Conservation (phyloP, 2,797 vertebrate species). For the Malurus leucopterus region DNA sequence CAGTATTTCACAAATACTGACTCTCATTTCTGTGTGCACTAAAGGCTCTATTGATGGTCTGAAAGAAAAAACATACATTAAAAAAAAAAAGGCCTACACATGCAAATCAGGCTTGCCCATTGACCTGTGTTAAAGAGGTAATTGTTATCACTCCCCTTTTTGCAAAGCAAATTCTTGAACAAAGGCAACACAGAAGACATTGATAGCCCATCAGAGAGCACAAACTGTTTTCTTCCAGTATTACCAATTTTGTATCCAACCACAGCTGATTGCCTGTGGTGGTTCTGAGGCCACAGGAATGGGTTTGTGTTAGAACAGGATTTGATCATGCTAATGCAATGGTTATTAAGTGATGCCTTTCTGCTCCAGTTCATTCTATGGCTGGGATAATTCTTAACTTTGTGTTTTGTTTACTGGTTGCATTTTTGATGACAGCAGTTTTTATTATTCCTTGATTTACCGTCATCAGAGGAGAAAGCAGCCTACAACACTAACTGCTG, state of each 20-base stretch:
- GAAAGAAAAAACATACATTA: not conserved
- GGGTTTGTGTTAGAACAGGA: not conserved
- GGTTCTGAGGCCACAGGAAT: slow-evolving; percentile 2
- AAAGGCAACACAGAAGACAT: not conserved
- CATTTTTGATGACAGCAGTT: not conserved
- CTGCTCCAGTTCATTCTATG: not conserved
- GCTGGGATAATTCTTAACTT: not conserved
- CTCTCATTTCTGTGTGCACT: not conserved
- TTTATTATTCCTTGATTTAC: slow-evolving; percentile 6
- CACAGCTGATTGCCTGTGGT: not conserved
- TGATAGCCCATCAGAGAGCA: not conserved
- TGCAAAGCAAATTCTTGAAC: not conserved
- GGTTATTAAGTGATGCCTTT: not conserved
- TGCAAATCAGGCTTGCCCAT: not conserved
- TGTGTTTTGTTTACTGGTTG: not conserved
- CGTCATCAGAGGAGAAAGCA: not conserved
- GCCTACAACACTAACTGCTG: not conserved
- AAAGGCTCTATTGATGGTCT: not conserved
- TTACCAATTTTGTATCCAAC: not conserved
- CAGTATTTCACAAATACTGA: not conserved
- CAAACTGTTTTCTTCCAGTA: not conserved
- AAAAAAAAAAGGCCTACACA: fast-evolving
- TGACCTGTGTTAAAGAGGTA: not conserved
- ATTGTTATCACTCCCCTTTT: not conserved
- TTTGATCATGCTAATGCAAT: not conserved